phyloP scores from a whole-genome alignment of 2,797 vertebrate species.

The Pelochelys cantorii region DNA sequence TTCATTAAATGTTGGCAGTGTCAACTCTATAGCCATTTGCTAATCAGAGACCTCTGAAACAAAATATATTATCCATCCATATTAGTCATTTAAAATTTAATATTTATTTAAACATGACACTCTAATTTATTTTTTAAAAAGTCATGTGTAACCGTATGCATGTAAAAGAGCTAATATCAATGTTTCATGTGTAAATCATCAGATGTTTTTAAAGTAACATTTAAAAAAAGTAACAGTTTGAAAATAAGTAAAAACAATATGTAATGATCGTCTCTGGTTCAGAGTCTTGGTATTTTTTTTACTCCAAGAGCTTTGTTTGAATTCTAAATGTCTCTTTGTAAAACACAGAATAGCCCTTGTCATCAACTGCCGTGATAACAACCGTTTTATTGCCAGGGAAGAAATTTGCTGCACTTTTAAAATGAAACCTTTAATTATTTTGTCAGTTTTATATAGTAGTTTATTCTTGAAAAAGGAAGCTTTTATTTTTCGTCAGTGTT shows the following conservation, averaged over 20 bases:
- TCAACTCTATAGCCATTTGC: not conserved
- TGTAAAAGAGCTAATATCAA: not conserved
- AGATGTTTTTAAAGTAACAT: not conserved
- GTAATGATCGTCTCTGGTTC: not conserved
- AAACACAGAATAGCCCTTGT: conserved; percentile 7
- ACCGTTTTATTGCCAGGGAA: conserved; percentile 20
- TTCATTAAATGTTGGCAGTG: not conserved
- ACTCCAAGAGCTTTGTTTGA: not conserved
- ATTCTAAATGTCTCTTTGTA: not conserved
- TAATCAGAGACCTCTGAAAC: not conserved
- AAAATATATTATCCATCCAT: not conserved
- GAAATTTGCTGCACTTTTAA: not conserved
- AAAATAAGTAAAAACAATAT: not conserved
- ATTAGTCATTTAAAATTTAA: not conserved
- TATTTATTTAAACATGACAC: not conserved
- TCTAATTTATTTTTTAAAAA: not conserved
- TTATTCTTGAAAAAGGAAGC: conserved; percentile 5
- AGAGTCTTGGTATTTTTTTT: not conserved
- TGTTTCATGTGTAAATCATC: not conserved
- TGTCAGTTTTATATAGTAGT: not conserved
- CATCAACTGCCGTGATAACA: not conserved
- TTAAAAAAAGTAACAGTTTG: not conserved
- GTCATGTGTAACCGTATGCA: not conserved
- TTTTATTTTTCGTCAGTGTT: conserved; percentile 26
- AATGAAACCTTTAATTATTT: conserved; percentile 43